Percentiles rank a stretch among this genome's conserved stretches.
These are phyloP conservation scores for Galerucella calmariensis DNA, from an alignment of 2,888 invertebrate genomes.

Conservation along the genomic window DNA sequence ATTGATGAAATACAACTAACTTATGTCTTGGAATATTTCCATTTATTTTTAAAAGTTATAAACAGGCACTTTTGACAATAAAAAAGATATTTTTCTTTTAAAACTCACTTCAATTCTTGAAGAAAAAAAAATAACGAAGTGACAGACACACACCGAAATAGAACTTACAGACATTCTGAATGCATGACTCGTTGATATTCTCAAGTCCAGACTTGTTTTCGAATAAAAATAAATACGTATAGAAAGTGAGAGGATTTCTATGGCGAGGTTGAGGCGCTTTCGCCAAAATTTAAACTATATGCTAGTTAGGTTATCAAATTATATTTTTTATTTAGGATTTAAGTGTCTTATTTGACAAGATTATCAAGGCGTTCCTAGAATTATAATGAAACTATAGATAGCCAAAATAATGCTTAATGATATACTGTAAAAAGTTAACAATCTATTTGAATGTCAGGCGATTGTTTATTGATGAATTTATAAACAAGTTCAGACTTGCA, in stretches of 20 bases:
- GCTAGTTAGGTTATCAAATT: neutral
- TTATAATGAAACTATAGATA: no score
- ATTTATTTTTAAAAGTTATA: no score
- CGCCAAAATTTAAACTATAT: constrained; percentile 12
- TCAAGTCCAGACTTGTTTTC: constrained; percentile 20
- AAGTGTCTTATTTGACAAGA: neutral
- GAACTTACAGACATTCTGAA: constrained; percentile 4
- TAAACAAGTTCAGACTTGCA: no score
- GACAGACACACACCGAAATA: constrained; percentile 7
- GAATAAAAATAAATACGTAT: constrained; percentile 13
- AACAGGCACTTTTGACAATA: neutral
- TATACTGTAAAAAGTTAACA: no score
- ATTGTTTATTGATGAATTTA: no score
- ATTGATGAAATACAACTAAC: no score
- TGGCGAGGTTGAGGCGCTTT: neutral
- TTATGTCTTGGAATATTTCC: no score
- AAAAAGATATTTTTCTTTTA: neutral
- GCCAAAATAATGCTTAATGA: no score
- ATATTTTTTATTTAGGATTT: neutral
- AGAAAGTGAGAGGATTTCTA: constrained; percentile 7
- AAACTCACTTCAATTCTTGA: neutral
- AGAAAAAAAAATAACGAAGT: neutral
- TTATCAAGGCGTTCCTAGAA: no score
- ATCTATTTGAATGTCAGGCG: no score
- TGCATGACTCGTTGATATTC: constrained; percentile 13